Percentiles rank a stretch among this genome's conserved stretches.
These are phyloP conservation scores for Ciconia boyciana DNA, from an alignment of 2,113 vertebrate genomes.

Conservation along the genomic window DNA sequence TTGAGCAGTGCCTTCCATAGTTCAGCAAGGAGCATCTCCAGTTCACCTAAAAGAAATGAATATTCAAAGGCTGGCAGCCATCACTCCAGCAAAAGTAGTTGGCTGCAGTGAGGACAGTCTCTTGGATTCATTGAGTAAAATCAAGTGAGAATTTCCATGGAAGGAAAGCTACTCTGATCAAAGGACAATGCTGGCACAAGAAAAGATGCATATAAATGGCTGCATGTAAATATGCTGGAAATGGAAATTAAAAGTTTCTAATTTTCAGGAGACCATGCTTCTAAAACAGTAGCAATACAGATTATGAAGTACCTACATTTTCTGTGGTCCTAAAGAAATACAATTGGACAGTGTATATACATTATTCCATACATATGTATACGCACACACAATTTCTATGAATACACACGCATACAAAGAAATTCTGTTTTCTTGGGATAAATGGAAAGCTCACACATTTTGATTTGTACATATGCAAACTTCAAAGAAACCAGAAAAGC, in stretches of 20 bases:
- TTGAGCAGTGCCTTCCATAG: neutral
- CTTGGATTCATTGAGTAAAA: neutral
- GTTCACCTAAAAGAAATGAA: neutral
- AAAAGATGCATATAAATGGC: neutral
- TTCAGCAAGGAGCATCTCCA: neutral
- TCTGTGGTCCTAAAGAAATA: neutral
- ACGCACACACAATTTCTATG: neutral
- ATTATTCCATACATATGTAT: neutral
- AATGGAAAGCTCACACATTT: neutral
- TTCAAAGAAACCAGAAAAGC: neutral
- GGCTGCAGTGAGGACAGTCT: neutral
- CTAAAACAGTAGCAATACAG: neutral
- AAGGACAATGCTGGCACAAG: neutral
- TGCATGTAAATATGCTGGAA: neutral
- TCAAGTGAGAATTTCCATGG: neutral
- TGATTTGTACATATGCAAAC: neutral
- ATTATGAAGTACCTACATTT: neutral
- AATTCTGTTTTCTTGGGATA: neutral
- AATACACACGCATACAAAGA: neutral
- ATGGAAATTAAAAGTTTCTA: neutral
- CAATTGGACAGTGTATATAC: neutral
- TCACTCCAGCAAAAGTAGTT: neutral
- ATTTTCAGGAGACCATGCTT: neutral
- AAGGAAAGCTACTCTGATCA: neutral
- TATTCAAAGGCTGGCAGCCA: neutral